phyloP scores from a whole-genome alignment of 2,113 vertebrate genomes.

The Gallinago undulata region DNA sequence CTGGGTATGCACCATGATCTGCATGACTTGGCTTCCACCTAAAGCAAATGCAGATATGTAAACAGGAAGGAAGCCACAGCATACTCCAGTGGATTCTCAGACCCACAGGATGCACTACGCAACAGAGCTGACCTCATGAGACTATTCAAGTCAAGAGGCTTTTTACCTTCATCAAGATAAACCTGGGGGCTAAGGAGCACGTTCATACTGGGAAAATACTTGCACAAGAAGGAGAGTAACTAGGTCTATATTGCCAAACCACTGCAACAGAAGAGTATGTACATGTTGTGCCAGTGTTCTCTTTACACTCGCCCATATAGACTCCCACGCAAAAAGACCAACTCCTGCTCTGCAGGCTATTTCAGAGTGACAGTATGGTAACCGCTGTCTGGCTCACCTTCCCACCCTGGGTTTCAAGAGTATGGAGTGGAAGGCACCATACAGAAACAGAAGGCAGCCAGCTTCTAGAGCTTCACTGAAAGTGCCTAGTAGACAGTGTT shows the following conservation, averaged over 20 bases:
- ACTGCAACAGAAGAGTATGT: not conserved
- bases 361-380: not conserved
- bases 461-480: not conserved
- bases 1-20: not conserved
- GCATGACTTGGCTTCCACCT: not conserved
- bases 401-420: not conserved
- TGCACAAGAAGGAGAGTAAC: not conserved
- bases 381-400: not conserved
- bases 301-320: not conserved
- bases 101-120: not conserved
- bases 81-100: not conserved
- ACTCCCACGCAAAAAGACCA: not conserved
- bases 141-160: not conserved
- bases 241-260: not conserved
- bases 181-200: not conserved
- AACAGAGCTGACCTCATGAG: not conserved
- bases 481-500: not conserved
- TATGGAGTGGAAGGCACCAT: not conserved
- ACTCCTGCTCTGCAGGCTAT: not conserved
- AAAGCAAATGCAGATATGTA: fast-evolving
- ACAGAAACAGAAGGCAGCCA: not conserved
- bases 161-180: not conserved
- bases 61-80: not conserved
- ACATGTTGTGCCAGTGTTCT: not conserved
- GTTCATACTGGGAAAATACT: not conserved